Conservation (phyloP, 2,113 vertebrate genomes). For the Raja brachyura region DNA sequence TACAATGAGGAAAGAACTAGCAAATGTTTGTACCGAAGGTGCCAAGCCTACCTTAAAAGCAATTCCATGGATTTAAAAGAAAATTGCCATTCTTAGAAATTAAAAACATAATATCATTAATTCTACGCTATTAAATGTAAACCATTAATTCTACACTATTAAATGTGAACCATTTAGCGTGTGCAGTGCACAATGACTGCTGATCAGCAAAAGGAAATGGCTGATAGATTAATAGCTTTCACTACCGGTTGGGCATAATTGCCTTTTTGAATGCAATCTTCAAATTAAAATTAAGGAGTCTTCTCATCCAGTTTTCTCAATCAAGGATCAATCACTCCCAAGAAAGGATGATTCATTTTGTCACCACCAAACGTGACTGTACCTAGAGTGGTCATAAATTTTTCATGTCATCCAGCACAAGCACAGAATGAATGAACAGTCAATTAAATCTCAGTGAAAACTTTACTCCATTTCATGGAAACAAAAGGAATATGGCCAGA, state of each 20-base stretch:
- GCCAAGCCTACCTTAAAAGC: not conserved
- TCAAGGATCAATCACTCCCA: not conserved
- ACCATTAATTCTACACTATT: not conserved
- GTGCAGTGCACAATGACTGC: not conserved
- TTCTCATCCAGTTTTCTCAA: not conserved
- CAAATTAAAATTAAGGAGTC: not conserved
- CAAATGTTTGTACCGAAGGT: not conserved
- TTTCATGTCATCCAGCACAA: conserved; percentile 1
- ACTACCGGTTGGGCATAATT: not conserved
- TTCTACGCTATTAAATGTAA: not conserved
- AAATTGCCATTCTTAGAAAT: not conserved
- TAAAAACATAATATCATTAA: not conserved
- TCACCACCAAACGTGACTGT: not conserved
- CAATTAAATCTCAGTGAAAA: not conserved
- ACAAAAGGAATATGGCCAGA: not conserved
- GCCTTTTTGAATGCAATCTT: not conserved
- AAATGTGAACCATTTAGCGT: not conserved
- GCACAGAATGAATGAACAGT: not conserved
- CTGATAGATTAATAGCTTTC: not conserved
- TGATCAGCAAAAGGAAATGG: not conserved
- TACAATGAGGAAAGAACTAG: not conserved
- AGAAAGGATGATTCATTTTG: not conserved
- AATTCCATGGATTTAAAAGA: not conserved
- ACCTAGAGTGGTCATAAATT: not conserved
- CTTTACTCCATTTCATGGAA: not conserved